A percentile compares a stretch with the other conserved stretches of the same genome.
Evolutionary conservation across 2,797 vertebrate genomes (phyloP).

Genomic region (Scyliorhinus canicula): DNA sequence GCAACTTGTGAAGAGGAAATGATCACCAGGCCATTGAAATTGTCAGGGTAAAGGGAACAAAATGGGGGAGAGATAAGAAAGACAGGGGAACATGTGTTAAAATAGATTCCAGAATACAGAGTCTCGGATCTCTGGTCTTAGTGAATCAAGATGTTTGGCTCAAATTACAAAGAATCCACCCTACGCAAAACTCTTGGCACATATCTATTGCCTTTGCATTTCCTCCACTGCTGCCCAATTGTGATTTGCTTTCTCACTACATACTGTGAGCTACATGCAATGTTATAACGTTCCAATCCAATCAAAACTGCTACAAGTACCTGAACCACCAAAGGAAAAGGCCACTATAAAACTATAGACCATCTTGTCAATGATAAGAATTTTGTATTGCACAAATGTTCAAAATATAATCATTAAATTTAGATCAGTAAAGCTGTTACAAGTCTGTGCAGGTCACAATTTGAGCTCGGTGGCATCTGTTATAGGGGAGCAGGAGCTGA

Average conservation of each 20-base stretch:
- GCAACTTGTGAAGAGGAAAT: neutral
- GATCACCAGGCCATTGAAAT: too few species aligned
- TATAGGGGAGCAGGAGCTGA: neutral
- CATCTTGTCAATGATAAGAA: neutral
- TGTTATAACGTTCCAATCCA: neutral
- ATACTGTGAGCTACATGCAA: neutral
- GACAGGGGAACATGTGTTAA: neutral
- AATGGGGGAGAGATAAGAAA: neutral
- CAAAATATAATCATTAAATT: neutral
- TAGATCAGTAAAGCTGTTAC: neutral
- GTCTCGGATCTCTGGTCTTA: neutral
- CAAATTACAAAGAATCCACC: neutral
- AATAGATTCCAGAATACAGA: neutral
- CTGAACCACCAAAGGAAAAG: neutral
- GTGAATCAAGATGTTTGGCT: neutral
- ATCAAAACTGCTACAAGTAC: neutral
- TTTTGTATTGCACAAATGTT: neutral
- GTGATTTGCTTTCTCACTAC: neutral
- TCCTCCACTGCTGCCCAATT: neutral
- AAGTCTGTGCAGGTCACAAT: neutral
- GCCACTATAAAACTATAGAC: neutral
- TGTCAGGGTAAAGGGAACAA: neutral
- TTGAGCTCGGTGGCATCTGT: neutral
- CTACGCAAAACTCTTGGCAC: neutral
- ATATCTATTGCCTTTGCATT: neutral